A percentile compares a stretch with the other conserved stretches of the same genome.
Evolutionary conservation across 1,140 invertebrate genomes (phyloP).

Genomic region (Hyphantria cunea): DNA sequence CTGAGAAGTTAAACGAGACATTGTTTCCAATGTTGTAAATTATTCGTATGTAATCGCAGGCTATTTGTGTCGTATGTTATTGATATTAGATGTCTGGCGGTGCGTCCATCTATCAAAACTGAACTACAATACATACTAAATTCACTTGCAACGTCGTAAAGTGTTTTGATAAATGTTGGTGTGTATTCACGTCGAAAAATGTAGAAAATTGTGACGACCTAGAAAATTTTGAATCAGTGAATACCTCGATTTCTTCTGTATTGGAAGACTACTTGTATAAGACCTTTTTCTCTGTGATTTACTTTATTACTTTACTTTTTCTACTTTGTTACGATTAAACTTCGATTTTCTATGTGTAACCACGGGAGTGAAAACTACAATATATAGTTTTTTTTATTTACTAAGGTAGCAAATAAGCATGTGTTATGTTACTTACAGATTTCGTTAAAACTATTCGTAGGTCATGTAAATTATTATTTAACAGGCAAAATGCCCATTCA

Average conservation of each 20-base stretch:
- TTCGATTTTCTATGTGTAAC: too few relatives aligned
- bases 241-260: too few relatives aligned
- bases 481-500: too few relatives aligned
- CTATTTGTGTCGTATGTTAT: slow-evolving; percentile 13
- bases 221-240: neutral
- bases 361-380: too few relatives aligned
- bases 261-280: too few relatives aligned
- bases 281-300: neutral
- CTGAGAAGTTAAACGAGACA: slow-evolving; percentile 17
- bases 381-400: too few relatives aligned
- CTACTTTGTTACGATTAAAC: too few relatives aligned
- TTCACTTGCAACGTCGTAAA: neutral
- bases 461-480: too few relatives aligned
- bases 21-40: slow-evolving; percentile 13
- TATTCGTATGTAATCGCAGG: neutral
- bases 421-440: too few relatives aligned
- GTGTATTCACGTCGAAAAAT: neutral
- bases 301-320: too few relatives aligned
- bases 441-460: too few relatives aligned
- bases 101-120: neutral
- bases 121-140: neutral
- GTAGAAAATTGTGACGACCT: neutral
- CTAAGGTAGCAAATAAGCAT: too few relatives aligned
- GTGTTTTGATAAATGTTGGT: neutral
- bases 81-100: neutral